Conservation (phyloP, 2,113 vertebrate species). For the Crocuta crocuta region DNA sequence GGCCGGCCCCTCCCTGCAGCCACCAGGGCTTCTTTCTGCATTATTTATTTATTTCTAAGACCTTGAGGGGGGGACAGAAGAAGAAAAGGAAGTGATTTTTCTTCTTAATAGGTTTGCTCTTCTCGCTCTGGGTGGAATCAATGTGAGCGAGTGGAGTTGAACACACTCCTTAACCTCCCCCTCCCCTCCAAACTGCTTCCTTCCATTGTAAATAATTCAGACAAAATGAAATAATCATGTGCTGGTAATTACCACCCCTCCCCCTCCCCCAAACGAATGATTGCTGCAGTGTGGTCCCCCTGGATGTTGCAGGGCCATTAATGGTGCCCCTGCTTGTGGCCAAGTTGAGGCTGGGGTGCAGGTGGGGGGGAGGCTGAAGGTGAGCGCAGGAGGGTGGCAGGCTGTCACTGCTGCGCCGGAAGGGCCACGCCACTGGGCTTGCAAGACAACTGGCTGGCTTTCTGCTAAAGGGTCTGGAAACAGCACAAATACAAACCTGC, state of each 20-base stretch:
- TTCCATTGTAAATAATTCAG: constrained; percentile 79
- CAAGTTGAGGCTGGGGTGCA: background rate
- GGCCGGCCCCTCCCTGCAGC: background rate
- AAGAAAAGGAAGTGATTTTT: constrained; percentile 78
- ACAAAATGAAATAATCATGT: constrained; percentile 72
- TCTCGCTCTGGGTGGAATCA: constrained; percentile 69
- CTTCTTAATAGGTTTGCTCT: constrained; percentile 76
- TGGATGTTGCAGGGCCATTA: fast-evolving
- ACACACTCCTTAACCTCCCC: constrained; percentile 36
- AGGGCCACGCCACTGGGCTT: background rate
- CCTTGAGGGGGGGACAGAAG: background rate
- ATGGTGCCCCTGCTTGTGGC: fast-evolving
- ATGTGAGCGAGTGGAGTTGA: constrained; percentile 57
- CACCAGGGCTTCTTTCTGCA: background rate
- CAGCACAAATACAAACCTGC: background rate
- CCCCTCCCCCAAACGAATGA: background rate
- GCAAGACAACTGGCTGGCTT: background rate
- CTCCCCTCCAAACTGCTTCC: constrained; percentile 71
- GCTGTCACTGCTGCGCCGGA: background rate
- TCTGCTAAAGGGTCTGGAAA: background rate
- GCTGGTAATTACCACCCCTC: constrained; percentile 67
- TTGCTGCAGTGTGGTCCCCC: background rate
- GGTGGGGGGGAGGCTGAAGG: fast-evolving
- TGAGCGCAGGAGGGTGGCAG: background rate
- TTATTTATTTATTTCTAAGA: constrained; percentile 65